Evolutionary conservation across 2,888 invertebrate species (phyloP).

Genomic region (Homarus gammarus): DNA sequence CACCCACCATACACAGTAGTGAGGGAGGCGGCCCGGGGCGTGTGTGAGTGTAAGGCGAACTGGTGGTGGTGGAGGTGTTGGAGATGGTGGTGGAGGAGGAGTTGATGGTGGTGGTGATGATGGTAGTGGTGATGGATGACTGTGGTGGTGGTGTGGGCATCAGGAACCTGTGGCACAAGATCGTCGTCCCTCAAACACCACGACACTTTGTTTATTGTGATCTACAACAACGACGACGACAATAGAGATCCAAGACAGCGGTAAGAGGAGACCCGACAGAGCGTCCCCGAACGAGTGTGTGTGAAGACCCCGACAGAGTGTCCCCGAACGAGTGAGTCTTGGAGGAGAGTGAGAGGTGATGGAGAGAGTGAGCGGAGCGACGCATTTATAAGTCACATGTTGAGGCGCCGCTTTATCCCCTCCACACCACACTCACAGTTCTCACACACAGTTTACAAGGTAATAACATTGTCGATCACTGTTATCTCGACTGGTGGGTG

Average conservation of each 20-base stretch:
- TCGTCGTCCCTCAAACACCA: not conserved
- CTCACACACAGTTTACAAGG: constrained; percentile 12
- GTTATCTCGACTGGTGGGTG: constrained; percentile 23
- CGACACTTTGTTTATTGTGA: no score
- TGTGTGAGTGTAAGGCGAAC: no score
- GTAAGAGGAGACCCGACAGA: not conserved
- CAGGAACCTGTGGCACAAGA: no score
- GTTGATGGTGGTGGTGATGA: not conserved
- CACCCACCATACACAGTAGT: not conserved
- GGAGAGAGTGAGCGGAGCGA: constrained; percentile 22
- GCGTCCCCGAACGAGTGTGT: not conserved
- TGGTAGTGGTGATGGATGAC: not conserved
- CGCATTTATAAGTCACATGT: constrained; percentile 9
- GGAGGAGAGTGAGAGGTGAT: constrained; percentile 33
- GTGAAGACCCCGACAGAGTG: not conserved
- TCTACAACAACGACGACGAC: no score
- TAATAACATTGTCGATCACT: constrained; percentile 33
- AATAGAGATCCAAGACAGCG: not conserved
- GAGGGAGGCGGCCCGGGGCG: constrained; percentile 1
- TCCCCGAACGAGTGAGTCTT: not conserved
- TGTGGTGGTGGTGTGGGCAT: not conserved
- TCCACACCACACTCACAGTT: constrained; percentile 5
- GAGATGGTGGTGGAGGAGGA: not conserved
- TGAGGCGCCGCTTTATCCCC: constrained; percentile 5
- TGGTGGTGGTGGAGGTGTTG: not conserved